These are phyloP conservation scores for Alces alces DNA, from an alignment of 2,113 vertebrate genomes.

Conservation along the genomic window DNA sequence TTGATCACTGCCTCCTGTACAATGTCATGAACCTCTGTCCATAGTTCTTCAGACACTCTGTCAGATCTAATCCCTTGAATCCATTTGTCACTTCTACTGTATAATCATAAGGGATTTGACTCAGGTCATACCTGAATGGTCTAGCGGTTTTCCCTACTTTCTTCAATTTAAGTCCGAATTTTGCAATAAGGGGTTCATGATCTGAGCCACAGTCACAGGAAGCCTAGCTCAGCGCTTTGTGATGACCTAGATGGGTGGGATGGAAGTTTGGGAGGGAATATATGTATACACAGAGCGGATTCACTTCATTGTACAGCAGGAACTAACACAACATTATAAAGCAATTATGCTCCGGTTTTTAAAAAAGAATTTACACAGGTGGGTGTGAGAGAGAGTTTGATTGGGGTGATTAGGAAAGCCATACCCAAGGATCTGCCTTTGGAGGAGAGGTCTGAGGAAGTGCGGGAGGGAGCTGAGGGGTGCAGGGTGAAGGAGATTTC, in stretches of 20 bases:
- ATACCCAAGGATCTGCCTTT: neutral
- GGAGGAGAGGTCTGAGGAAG: neutral
- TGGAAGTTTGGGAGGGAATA: neutral
- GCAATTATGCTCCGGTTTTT: neutral
- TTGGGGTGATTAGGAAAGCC: neutral
- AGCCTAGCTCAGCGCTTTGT: neutral
- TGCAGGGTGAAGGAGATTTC: neutral
- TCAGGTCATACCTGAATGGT: neutral
- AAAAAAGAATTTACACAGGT: rapidly evolving
- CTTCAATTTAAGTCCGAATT: neutral
- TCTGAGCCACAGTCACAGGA: neutral
- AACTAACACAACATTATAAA: neutral
- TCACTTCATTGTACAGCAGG: neutral
- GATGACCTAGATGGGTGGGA: neutral
- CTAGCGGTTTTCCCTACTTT: neutral
- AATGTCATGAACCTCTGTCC: neutral
- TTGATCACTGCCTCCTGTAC: neutral
- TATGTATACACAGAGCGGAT: neutral
- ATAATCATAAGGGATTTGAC: neutral
- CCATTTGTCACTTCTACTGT: neutral
- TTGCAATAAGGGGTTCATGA: neutral
- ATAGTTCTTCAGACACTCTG: neutral
- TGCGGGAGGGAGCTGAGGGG: neutral
- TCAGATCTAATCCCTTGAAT: neutral
- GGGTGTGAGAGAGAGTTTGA: neutral